phyloP scores from a whole-genome alignment of 2,113 vertebrate genomes.

The Xiphias gladius region DNA sequence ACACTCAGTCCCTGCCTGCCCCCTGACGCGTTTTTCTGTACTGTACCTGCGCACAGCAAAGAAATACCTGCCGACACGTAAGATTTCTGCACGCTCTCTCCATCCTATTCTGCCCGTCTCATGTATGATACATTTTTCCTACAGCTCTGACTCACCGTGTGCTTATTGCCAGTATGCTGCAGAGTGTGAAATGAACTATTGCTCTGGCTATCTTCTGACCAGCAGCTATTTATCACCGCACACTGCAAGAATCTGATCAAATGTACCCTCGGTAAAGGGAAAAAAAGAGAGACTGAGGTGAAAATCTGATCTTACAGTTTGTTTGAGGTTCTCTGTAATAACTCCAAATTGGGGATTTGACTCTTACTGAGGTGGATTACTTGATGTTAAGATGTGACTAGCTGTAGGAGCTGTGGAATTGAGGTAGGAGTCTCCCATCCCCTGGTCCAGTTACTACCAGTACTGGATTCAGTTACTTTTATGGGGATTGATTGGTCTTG shows the following conservation, averaged over 20 bases:
- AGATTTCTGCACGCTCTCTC: neutral
- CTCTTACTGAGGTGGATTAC: neutral
- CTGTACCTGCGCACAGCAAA: conserved; percentile 10
- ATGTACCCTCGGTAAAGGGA: neutral
- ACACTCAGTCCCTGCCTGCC: neutral
- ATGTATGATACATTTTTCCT: conserved; percentile 33
- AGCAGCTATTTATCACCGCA: conserved; percentile 37
- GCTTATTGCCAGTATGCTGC: conserved; percentile 40
- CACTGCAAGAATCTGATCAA: conserved; percentile 16
- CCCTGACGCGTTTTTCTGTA: neutral
- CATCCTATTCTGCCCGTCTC: neutral
- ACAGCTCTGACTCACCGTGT: conserved; percentile 40
- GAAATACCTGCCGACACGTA: conserved; percentile 28
- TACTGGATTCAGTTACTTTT: conserved; percentile 62
- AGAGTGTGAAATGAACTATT: conserved; percentile 50
- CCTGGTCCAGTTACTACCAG: conserved; percentile 41
- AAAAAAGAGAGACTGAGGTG: neutral
- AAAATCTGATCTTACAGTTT: neutral
- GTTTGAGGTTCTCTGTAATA: neutral
- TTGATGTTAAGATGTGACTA: neutral
- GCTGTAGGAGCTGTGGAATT: neutral
- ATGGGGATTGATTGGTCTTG: conserved; percentile 67
- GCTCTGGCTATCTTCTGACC: conserved; percentile 50
- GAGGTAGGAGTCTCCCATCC: conserved; percentile 16
- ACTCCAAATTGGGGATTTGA: conserved; percentile 13